A percentile compares a stretch with the other conserved stretches of the same genome.
Evolutionary conservation across 2,888 invertebrate genomes (phyloP).

Genomic region (Lysandra bellargus): DNA sequence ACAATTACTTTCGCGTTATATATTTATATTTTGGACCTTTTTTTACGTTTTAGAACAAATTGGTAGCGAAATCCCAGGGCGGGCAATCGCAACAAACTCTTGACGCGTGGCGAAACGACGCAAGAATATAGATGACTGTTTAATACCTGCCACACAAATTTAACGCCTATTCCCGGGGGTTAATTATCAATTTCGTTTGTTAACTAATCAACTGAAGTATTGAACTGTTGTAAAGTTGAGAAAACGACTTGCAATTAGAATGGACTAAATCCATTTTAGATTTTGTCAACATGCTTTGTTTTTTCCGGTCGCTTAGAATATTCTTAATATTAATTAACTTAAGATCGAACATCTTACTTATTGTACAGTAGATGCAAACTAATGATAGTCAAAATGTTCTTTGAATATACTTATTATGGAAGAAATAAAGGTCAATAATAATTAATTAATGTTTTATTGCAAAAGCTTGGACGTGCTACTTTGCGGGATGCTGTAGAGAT

Average conservation of each 20-base stretch:
- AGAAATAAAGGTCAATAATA: too few species aligned
- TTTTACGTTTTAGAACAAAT: conserved; percentile 26
- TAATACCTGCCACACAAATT: conserved; percentile 27
- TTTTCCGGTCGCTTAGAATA: background rate
- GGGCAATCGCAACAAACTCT: conserved; percentile 40
- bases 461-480: too few species aligned
- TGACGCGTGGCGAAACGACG: conserved; percentile 40
- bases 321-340: background rate
- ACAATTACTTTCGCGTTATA: conserved; percentile 24
- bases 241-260: background rate
- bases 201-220: background rate
- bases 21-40: conserved; percentile 24
- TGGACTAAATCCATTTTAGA: background rate
- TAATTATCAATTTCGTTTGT: conserved; percentile 19
- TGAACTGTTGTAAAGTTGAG: background rate
- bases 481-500: too few species aligned
- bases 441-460: too few species aligned
- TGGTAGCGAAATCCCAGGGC: conserved; percentile 29
- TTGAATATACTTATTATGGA: too few species aligned
- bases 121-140: conserved; percentile 39
- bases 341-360: background rate
- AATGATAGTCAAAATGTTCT: background rate
- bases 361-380: background rate
- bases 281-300: background rate
- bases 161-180: conserved; percentile 20